These are phyloP conservation scores for Gambusia holbrooki DNA, from an alignment of 2,113 vertebrate species.

Conservation along the genomic window DNA sequence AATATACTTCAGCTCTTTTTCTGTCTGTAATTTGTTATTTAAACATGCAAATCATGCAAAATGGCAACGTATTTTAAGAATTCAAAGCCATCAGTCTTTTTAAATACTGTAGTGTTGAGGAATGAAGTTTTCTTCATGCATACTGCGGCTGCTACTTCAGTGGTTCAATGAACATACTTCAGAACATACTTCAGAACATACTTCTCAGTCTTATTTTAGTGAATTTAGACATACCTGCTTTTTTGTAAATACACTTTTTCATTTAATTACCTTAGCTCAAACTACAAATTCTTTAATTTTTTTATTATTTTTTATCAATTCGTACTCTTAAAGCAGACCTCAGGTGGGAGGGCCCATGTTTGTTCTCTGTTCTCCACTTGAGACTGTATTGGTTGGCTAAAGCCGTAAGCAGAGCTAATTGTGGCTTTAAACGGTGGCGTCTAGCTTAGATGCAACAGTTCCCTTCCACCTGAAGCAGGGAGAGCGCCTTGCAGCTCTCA, in stretches of 20 bases:
- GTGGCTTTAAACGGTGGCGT: slow-evolving; percentile 74
- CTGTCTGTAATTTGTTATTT: not conserved
- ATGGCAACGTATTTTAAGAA: too few species aligned
- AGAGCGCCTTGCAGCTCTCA: slow-evolving; percentile 52
- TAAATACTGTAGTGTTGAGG: too few species aligned
- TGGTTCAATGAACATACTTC: too few species aligned
- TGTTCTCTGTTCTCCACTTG: slow-evolving; percentile 35
- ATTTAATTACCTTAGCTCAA: slow-evolving; percentile 34
- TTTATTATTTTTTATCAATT: not conserved
- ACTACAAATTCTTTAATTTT: too few species aligned
- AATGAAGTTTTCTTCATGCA: too few species aligned
- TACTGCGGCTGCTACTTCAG: too few species aligned
- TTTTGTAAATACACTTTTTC: not conserved
- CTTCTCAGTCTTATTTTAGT: too few species aligned
- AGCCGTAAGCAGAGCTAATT: slow-evolving; percentile 75
- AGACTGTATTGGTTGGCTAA: slow-evolving; percentile 76
- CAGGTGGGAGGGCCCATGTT: slow-evolving; percentile 68
- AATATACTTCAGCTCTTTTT: not conserved
- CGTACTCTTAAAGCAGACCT: not conserved
- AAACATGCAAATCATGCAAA: too few species aligned
- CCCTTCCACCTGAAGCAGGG: slow-evolving; percentile 55
- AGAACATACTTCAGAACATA: too few species aligned
- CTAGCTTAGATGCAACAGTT: slow-evolving; percentile 66
- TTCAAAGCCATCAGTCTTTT: too few species aligned
- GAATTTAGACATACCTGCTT: too few species aligned